Conservation (phyloP, 1,140 invertebrate genomes). For the Hylaeus anthracinus region DNA sequence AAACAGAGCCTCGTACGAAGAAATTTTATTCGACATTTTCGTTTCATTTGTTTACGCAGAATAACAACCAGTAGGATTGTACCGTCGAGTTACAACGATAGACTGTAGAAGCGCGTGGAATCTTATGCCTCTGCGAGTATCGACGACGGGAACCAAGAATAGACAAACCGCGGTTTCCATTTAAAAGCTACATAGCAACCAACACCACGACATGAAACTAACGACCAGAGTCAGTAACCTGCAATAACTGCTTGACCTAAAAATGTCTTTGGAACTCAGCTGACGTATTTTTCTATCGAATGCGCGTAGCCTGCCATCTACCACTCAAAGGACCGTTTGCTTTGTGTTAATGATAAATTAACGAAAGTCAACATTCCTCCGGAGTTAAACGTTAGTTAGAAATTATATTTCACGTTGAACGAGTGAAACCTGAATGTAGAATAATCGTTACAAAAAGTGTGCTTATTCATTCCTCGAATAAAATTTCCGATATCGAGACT, state of each 20-base stretch:
- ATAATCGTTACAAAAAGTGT: too few species aligned
- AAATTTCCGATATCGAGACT: too few species aligned
- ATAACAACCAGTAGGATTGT: neutral
- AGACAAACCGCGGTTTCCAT: slow-evolving; percentile 56
- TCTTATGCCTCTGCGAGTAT: slow-evolving; percentile 31
- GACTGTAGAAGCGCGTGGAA: neutral
- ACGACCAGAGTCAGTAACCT: slow-evolving; percentile 65
- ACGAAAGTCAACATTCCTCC: neutral
- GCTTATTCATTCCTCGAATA: too few species aligned
- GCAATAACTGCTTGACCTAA: slow-evolving; percentile 65
- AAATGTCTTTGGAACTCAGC: slow-evolving; percentile 49
- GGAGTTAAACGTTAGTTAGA: neutral
- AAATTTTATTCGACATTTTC: too few species aligned
- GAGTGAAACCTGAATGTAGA: too few species aligned
- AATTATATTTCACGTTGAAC: too few species aligned
- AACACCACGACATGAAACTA: slow-evolving; percentile 64
- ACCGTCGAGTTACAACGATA: neutral
- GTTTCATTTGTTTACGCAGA: neutral
- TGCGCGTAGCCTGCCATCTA: neutral
- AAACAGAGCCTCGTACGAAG: too few species aligned
- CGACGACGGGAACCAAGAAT: slow-evolving; percentile 54
- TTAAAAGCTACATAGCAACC: slow-evolving; percentile 46
- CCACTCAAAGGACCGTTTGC: neutral
- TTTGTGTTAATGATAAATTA: slow-evolving; percentile 22
- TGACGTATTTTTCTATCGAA: slow-evolving; percentile 31